Evolutionary conservation across 2,113 vertebrate genomes (phyloP).

Genomic region (Pogona vitticeps): DNA sequence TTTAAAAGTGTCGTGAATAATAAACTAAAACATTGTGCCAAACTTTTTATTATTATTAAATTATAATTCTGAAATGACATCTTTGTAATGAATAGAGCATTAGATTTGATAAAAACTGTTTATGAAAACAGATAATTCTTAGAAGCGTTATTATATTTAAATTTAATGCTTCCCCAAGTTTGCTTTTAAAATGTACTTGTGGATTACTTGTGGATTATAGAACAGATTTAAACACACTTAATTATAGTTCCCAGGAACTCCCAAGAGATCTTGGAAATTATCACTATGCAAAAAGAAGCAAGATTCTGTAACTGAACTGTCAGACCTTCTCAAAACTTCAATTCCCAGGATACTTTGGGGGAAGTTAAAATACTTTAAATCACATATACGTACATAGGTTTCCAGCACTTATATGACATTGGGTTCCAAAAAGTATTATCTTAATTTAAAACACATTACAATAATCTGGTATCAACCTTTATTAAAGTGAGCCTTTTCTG

Average conservation of each 20-base stretch:
- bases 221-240: not conserved
- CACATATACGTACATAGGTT: constrained; percentile 13
- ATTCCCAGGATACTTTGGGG: not conserved
- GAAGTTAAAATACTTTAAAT: not conserved
- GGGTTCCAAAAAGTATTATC: constrained; percentile 6
- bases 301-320: not conserved
- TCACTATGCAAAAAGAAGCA: not conserved
- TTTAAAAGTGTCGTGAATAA: not conserved
- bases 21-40: not conserved
- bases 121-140: not conserved
- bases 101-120: not conserved
- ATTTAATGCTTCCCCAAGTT: not conserved
- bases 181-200: not conserved
- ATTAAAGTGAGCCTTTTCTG: not conserved
- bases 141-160: not conserved
- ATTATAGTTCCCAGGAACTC: not conserved
- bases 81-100: not conserved
- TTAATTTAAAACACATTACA: not conserved
- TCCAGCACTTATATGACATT: not conserved
- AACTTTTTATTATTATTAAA: not conserved
- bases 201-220: not conserved
- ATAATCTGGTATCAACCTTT: not conserved
- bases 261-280: not conserved
- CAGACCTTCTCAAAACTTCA: not conserved
- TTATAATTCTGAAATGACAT: not conserved